Evolutionary conservation across 2,113 vertebrate genomes (phyloP).

Genomic region (Cyprinus carpio): DNA sequence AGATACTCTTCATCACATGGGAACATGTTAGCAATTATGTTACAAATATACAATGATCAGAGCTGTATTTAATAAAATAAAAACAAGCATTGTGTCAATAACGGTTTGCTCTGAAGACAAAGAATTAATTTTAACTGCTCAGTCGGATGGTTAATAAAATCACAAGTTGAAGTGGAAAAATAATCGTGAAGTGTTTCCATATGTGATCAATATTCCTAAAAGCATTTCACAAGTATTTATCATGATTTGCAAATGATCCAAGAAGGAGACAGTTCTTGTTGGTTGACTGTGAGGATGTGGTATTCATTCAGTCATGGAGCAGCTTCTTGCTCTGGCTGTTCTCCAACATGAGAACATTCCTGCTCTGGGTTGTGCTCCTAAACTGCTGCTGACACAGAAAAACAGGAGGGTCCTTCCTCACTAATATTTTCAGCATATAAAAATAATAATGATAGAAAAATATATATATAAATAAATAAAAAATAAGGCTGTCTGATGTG

Average conservation of each 20-base stretch:
- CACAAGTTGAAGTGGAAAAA: constrained; percentile 2
- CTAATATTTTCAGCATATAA: neutral
- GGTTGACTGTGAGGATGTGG: constrained; percentile 39
- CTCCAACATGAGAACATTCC: constrained; percentile 52
- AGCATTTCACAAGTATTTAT: constrained; percentile 17
- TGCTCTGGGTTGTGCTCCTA: constrained; percentile 46
- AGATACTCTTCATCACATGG: neutral
- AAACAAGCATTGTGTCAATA: neutral
- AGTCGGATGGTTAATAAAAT: neutral
- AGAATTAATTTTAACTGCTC: neutral
- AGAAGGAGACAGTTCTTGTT: constrained; percentile 37
- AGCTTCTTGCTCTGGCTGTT: constrained; percentile 42
- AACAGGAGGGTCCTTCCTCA: constrained; percentile 16
- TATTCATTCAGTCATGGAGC: constrained; percentile 15
- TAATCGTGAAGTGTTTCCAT: neutral
- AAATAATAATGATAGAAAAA: neutral
- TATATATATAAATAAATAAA: too few species aligned
- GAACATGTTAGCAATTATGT: neutral
- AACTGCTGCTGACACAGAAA: constrained; percentile 43
- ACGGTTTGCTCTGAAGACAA: neutral
- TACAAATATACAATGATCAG: neutral
- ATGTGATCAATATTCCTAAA: neutral
- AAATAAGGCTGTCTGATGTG: neutral
- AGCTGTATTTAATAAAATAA: neutral
- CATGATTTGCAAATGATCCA: constrained; percentile 36